phyloP scores from a whole-genome alignment of 1,140 invertebrate genomes.

The Vollenhovia emeryi region DNA sequence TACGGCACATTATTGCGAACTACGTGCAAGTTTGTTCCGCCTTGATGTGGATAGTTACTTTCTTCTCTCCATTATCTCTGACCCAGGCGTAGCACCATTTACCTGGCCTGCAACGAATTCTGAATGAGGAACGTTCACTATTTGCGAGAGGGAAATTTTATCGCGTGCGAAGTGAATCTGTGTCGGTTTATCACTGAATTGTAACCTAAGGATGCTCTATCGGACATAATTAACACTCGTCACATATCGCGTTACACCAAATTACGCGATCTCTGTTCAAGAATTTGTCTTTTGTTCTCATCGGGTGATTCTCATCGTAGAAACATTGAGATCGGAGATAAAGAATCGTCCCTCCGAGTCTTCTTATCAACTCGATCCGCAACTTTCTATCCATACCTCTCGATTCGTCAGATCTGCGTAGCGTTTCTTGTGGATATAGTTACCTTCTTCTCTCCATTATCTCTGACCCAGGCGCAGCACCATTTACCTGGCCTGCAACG shows the following conservation, averaged over 20 bases:
- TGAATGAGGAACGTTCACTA: background rate
- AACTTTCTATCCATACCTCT: background rate
- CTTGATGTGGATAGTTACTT: conserved; percentile 48
- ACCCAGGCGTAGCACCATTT: background rate
- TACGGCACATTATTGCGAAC: conserved; percentile 44
- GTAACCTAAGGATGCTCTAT: background rate
- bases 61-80: conserved; percentile 10
- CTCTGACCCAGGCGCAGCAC: background rate
- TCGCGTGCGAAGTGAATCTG: background rate
- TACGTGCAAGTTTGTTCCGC: conserved; percentile 43
- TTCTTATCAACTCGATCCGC: background rate
- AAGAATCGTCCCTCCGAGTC: background rate
- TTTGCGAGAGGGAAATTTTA: background rate
- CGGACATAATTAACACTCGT: background rate
- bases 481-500: background rate
- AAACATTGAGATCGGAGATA: background rate
- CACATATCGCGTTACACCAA: background rate
- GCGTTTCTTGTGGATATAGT: conserved; percentile 46
- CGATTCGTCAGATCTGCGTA: too few relatives aligned
- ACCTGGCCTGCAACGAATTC: background rate
- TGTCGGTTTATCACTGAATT: background rate
- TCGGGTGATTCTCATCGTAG: background rate
- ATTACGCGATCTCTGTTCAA: background rate
- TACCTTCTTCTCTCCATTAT: conserved; percentile 22
- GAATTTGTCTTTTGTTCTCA: background rate